A percentile compares a stretch with the other conserved stretches of the same genome.
Conservation (phyloP, 2,113 vertebrate genomes). For the Motacilla alba region DNA sequence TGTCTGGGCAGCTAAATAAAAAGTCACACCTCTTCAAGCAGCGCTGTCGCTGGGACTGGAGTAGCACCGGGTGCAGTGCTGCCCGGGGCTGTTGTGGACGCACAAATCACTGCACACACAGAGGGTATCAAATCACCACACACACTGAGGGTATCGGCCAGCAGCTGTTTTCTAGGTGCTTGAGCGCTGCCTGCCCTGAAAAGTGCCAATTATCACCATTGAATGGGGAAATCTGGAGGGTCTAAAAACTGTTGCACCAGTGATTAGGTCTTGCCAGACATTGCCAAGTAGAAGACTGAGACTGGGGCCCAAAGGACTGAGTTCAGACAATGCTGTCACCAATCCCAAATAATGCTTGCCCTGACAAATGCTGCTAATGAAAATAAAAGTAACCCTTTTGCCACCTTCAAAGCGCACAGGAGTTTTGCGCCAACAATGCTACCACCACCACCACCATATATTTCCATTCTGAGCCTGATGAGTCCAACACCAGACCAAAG, state of each 20-base stretch:
- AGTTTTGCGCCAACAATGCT: neutral
- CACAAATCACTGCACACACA: rapidly evolving
- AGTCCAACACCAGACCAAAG: neutral
- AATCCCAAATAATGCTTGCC: neutral
- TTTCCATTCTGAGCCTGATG: neutral
- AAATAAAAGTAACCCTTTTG: neutral
- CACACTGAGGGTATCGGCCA: neutral
- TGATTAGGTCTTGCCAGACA: neutral
- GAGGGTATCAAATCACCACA: neutral
- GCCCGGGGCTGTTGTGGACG: neutral
- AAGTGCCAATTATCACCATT: neutral
- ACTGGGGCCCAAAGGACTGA: neutral
- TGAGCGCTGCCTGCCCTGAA: neutral
- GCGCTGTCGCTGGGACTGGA: neutral
- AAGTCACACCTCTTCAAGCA: neutral
- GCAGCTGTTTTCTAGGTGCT: neutral
- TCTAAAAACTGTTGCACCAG: neutral
- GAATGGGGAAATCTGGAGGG: neutral
- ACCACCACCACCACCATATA: neutral
- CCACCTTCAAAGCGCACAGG: neutral
- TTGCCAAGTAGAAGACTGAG: neutral
- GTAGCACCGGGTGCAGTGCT: rapidly evolving
- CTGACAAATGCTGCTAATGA: neutral
- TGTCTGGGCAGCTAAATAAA: neutral
- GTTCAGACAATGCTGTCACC: neutral